These are phyloP conservation scores for Theristicus caerulescens DNA, from an alignment of 2,113 vertebrate species.

Conservation along the genomic window DNA sequence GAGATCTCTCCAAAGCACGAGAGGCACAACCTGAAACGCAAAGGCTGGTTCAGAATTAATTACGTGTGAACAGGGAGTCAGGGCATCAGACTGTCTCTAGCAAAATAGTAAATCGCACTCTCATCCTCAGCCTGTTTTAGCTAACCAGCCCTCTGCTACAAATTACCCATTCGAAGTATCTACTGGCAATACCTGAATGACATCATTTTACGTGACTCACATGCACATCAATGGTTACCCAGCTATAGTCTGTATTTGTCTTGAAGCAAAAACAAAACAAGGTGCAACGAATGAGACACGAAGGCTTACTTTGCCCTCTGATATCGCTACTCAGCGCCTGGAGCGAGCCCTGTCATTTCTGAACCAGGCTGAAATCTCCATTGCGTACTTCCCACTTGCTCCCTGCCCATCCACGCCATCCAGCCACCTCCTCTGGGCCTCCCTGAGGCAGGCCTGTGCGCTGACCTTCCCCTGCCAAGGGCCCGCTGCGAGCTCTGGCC, in stretches of 20 bases:
- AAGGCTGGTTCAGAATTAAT: not conserved
- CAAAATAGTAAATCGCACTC: not conserved
- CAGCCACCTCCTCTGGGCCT: not conserved
- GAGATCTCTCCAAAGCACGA: not conserved
- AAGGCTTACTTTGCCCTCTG: not conserved
- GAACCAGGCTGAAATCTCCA: not conserved
- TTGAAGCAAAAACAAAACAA: not conserved
- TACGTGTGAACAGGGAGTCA: not conserved
- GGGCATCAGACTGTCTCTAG: not conserved
- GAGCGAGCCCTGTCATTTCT: not conserved
- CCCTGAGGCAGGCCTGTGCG: not conserved
- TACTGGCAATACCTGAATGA: not conserved
- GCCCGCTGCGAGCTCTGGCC: not conserved
- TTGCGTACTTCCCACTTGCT: not conserved
- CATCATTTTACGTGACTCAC: not conserved
- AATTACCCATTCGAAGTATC: not conserved
- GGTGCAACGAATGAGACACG: not conserved
- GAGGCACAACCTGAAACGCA: not conserved
- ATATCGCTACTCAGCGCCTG: not conserved
- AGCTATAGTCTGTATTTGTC: not conserved
- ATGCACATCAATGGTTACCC: not conserved
- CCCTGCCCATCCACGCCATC: accelerated
- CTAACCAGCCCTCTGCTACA: not conserved
- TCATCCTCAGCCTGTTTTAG: not conserved
- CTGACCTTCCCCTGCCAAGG: not conserved